Evolutionary conservation across 2,888 invertebrate species (phyloP).

Genomic region (Diabrotica balteata): DNA sequence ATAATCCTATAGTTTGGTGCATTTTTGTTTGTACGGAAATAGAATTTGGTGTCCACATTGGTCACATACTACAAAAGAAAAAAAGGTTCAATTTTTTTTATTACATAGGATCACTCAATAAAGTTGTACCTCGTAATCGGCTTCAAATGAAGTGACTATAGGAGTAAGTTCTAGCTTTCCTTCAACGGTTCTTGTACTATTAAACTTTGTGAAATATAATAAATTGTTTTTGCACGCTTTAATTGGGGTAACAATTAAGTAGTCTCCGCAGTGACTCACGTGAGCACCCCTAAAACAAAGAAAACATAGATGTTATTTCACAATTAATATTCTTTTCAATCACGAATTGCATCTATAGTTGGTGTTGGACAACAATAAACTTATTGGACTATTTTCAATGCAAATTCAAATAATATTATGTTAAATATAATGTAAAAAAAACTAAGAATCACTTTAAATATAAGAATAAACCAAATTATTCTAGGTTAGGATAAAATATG

Average conservation of each 20-base stretch:
- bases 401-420: too few relatives aligned
- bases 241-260: slow-evolving; percentile 82
- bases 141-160: slow-evolving; percentile 88
- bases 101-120: neutral
- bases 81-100: neutral
- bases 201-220: slow-evolving; percentile 83
- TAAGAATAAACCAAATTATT: too few relatives aligned
- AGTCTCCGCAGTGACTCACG: slow-evolving; percentile 91
- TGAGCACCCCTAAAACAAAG: slow-evolving; percentile 71
- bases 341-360: too few relatives aligned
- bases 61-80: slow-evolving; percentile 79
- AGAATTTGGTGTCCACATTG: slow-evolving; percentile 81
- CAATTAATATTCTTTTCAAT: too few relatives aligned
- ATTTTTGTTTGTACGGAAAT: slow-evolving; percentile 92
- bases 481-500: too few relatives aligned
- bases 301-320: neutral
- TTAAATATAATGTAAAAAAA: too few relatives aligned
- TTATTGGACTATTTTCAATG: too few relatives aligned
- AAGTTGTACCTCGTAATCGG: slow-evolving; percentile 83
- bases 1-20: slow-evolving; percentile 92
- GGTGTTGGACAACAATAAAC: too few relatives aligned
- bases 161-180: slow-evolving; percentile 75
- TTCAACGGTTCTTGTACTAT: slow-evolving; percentile 68
- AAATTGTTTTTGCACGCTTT: slow-evolving; percentile 93
- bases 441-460: too few relatives aligned